A percentile compares a stretch with the other conserved stretches of the same genome.
These are phyloP conservation scores for Octodon degus DNA, from an alignment of 2,113 vertebrate genomes.

Conservation along the genomic window DNA sequence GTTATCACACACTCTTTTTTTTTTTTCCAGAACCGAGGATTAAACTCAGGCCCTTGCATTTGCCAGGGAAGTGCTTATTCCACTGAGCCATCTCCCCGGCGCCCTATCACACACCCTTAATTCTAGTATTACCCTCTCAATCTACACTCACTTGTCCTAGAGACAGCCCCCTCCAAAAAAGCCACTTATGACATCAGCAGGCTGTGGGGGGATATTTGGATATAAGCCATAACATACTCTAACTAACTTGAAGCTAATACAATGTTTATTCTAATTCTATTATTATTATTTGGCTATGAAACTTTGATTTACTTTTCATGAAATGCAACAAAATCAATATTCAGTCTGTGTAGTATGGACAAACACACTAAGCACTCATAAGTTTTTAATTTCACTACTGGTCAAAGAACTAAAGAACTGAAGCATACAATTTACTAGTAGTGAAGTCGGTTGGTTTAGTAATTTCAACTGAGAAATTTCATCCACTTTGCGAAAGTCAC, in stretches of 20 bases:
- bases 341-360: not conserved
- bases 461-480: not conserved
- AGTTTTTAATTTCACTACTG: not conserved
- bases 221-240: not conserved
- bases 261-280: not conserved
- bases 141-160: not conserved
- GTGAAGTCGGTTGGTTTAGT: not conserved
- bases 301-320: not conserved
- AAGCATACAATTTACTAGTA: conserved; percentile 8
- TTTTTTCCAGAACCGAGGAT: no score
- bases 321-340: not conserved
- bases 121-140: not conserved
- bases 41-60: no score
- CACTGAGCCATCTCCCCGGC: no score
- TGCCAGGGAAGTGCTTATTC: no score
- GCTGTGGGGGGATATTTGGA: not conserved
- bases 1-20: not conserved
- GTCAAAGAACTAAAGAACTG: not conserved
- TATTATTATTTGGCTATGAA: not conserved
- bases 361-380: not conserved
- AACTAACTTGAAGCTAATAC: not conserved
- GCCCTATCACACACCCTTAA: not conserved
- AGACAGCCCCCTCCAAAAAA: not conserved
- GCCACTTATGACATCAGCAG: not conserved
- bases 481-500: conserved; percentile 1